Conservation (phyloP, 2,888 invertebrate genomes). For the Merodon equestris region DNA sequence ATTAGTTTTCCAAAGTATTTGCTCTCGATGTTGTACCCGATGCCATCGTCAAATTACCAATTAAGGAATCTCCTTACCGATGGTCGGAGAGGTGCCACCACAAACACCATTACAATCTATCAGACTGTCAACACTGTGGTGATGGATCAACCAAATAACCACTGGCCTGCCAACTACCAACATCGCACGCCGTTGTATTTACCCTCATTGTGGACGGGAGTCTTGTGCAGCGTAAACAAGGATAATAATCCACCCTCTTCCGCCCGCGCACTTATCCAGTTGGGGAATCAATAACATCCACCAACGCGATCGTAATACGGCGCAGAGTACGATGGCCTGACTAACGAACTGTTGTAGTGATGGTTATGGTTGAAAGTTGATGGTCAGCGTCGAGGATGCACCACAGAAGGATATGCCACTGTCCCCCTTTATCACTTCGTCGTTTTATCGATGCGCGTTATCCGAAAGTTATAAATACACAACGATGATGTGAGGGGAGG, state of each 20-base stretch:
- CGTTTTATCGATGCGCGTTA: slow-evolving; percentile 16
- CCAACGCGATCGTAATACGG: slow-evolving; percentile 31
- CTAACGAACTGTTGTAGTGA: no score
- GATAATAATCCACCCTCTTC: slow-evolving; percentile 7
- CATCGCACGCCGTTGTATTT: no score
- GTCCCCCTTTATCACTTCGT: not conserved
- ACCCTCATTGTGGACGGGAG: no score
- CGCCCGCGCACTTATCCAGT: not conserved
- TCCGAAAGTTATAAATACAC: slow-evolving; percentile 58
- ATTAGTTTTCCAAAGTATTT: slow-evolving; percentile 48
- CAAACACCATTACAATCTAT: slow-evolving; percentile 18
- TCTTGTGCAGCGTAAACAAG: slow-evolving; percentile 8
- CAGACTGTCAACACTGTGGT: slow-evolving; percentile 48
- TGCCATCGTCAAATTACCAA: slow-evolving; percentile 57
- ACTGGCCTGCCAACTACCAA: no score
- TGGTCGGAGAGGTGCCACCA: slow-evolving; percentile 2
- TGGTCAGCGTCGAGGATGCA: slow-evolving; percentile 27
- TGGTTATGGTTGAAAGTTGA: no score
- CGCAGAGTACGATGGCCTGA: not conserved
- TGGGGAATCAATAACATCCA: slow-evolving; percentile 48
- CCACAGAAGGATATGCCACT: slow-evolving; percentile 35
- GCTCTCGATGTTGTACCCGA: slow-evolving; percentile 35
- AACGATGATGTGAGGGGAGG: slow-evolving; percentile 47
- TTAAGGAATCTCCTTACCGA: slow-evolving; percentile 45
- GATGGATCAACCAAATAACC: not conserved